phyloP scores from a whole-genome alignment of 2,113 vertebrate species.

The Megaptera novaeangliae region DNA sequence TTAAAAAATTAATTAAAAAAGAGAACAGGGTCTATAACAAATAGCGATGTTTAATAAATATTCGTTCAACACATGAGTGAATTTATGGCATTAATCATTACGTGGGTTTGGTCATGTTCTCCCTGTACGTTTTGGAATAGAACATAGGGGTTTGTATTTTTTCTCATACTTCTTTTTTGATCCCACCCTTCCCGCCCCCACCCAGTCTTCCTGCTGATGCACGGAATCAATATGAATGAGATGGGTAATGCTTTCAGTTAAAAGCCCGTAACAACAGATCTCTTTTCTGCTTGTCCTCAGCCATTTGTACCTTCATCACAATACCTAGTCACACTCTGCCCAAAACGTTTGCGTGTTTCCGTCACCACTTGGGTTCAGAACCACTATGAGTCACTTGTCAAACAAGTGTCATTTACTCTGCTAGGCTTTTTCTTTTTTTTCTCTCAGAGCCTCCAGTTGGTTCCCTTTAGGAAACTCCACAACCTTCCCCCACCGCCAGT shows the following conservation, averaged over 20 bases:
- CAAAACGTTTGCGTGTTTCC: background rate
- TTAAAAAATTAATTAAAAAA: background rate
- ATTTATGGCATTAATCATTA: background rate
- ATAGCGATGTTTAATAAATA: background rate
- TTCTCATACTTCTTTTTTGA: background rate
- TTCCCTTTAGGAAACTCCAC: background rate
- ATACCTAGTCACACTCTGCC: background rate
- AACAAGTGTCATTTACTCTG: background rate
- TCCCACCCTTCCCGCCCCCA: accelerated
- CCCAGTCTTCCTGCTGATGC: background rate
- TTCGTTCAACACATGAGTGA: background rate
- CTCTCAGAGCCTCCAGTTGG: background rate
- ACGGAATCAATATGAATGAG: background rate
- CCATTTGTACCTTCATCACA: background rate
- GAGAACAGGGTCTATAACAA: background rate
- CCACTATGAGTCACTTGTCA: background rate
- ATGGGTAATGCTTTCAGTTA: background rate
- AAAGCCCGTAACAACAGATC: background rate
- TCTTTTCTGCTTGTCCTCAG: background rate
- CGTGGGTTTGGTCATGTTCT: background rate
- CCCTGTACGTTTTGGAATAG: background rate
- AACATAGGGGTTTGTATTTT: background rate
- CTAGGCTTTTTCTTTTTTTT: background rate
- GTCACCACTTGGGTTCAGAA: background rate
- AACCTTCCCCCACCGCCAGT: background rate